Conservation (phyloP, 2,888 invertebrate species). For the Silvanus unidentatus region DNA sequence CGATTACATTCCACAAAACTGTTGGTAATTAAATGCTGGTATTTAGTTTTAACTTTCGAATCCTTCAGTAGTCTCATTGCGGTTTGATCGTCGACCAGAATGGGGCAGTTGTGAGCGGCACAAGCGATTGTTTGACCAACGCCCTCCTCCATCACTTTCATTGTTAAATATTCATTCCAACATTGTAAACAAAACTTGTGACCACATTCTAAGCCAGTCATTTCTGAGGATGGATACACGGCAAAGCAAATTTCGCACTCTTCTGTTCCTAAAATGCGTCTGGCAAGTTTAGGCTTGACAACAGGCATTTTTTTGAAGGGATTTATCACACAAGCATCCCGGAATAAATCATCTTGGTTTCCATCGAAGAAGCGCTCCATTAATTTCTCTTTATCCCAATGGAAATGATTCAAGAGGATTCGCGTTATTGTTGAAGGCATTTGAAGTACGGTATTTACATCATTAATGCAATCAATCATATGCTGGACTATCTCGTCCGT, state of each 20-base stretch:
- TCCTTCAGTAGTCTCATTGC: conserved; percentile 89
- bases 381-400: conserved; percentile 98
- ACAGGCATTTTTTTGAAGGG: conserved; percentile 73
- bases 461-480: conserved; percentile 95
- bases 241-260: conserved; percentile 93
- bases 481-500: conserved; percentile 96
- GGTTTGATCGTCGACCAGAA: conserved; percentile 94
- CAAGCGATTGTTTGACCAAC: conserved; percentile 95
- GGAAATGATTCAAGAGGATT: conserved; percentile 94
- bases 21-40: conserved; percentile 96
- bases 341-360: conserved; percentile 90
- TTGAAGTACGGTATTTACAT: conserved; percentile 94
- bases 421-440: conserved; percentile 84
- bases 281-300: conserved; percentile 60
- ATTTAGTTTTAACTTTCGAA: conserved; percentile 82
- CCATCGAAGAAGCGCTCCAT: conserved; percentile 97
- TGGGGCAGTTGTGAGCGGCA: conserved; percentile 95
- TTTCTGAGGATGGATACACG: conserved; percentile 75
- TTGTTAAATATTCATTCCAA: conserved; percentile 96
- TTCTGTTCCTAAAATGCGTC: conserved; percentile 69
- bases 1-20: conserved; percentile 99
- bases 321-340: conserved; percentile 91
- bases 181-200: conserved; percentile 94
- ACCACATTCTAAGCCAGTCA: conserved; percentile 94
- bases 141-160: conserved; percentile 97